Conservation (phyloP, 2,797 vertebrate species). For the Melanotaenia nigrans region DNA sequence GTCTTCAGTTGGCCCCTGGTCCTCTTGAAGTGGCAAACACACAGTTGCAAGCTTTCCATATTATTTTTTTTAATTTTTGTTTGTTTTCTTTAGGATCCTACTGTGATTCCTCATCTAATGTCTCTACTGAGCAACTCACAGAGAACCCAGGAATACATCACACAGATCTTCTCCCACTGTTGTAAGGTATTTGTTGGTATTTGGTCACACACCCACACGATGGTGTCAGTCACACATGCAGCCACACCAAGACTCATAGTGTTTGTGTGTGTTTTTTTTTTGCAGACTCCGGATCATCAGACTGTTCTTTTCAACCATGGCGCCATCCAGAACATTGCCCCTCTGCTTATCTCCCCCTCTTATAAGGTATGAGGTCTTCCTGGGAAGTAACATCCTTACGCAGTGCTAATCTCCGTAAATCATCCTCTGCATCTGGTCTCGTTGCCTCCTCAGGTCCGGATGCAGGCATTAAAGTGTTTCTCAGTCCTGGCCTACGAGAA, state of each 20-base stretch:
- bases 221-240: neutral
- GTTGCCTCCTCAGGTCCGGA: conserved; percentile 87
- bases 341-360: conserved; percentile 91
- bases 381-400: neutral
- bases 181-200: conserved; percentile 90
- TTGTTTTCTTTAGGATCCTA: conserved; percentile 85
- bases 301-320: conserved; percentile 96
- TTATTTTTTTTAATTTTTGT: neutral
- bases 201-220: conserved; percentile 22
- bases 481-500: conserved; percentile 98
- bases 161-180: conserved; percentile 99
- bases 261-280: conserved; percentile 36
- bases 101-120: conserved; percentile 98
- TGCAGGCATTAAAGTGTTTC: conserved; percentile 99
- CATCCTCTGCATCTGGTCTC: conserved; percentile 13
- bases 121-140: conserved; percentile 92
- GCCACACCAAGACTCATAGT: neutral
- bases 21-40: too few relatives aligned
- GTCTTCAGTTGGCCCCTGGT: too few relatives aligned
- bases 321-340: conserved; percentile 96
- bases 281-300: conserved; percentile 96
- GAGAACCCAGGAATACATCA: conserved; percentile 97
- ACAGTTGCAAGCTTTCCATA: too few relatives aligned
- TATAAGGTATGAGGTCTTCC: conserved; percentile 87
- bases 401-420: neutral